These are phyloP conservation scores for Dioctria linearis DNA, from an alignment of 2,888 invertebrate species.

Conservation along the genomic window DNA sequence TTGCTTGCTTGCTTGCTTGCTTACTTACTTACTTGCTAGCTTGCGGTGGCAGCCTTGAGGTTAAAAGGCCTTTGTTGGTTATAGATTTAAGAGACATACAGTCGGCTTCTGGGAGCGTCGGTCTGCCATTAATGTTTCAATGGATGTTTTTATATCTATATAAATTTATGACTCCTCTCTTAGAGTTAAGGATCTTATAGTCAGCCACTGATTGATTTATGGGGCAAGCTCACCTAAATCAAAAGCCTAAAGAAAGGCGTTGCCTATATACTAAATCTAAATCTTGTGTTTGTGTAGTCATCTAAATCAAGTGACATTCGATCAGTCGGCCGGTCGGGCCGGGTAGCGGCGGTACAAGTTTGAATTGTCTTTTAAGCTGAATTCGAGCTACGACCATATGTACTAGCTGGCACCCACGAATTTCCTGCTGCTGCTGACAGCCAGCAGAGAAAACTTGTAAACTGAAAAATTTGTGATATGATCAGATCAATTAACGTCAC, in stretches of 20 bases:
- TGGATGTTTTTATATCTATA: background rate
- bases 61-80: constrained; percentile 39
- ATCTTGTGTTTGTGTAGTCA: background rate
- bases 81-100: constrained; percentile 6
- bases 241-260: constrained; percentile 10
- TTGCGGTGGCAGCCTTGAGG: constrained; percentile 40
- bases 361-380: background rate
- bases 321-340: background rate
- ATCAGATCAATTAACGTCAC: constrained; percentile 10
- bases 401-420: background rate
- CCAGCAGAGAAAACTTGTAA: constrained; percentile 9
- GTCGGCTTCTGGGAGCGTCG: constrained; percentile 36
- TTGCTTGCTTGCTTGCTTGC: background rate
- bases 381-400: background rate
- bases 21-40: background rate
- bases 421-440: constrained; percentile 6
- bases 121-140: background rate
- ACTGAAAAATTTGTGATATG: constrained; percentile 7
- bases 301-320: constrained; percentile 3
- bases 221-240: background rate
- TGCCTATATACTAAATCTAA: background rate
- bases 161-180: constrained; percentile 30
- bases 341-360: background rate
- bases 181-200: constrained; percentile 21
- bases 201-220: constrained; percentile 37